Base-by-base conservation (phyloP, 35 echinoderm and acorn worm species). In the Stichopus chloronotus region DNA sequence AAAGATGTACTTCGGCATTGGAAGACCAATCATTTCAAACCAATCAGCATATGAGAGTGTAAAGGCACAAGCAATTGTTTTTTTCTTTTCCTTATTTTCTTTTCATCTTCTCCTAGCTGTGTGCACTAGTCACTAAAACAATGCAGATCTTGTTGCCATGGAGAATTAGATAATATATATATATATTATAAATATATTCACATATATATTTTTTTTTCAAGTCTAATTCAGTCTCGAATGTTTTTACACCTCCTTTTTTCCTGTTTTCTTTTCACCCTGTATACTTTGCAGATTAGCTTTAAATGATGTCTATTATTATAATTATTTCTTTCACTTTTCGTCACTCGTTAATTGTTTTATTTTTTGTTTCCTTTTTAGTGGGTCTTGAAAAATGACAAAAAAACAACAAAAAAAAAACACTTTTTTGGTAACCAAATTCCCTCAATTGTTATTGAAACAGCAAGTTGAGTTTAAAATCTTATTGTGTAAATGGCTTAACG, bases 361-460 rank as follows among this genome's bases (percentile, higher is more conserved):
- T 43, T 43, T 85, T 85, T 55, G 11, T 58, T 85, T 85, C 21
- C 79, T 82, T 58, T 85, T 85, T 43, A 89, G 5, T 83, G 8
- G 8, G 80, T 89, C 55, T 89, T 72, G 53, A 72, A 53, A 71
- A 89, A 61, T 65, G 13, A 52, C 59, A 89, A 21, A 72, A n/a
- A 52, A 88, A 54, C 79, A 52, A 82, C 6, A 30, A 82, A 25
- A 30, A 13, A 30, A 14, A 83, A 72, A 87, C 17, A 69, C 52
- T 88, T 89, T 58, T 89, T 89, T 89, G 56, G 82, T 85, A 58
- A 85, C 82, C 55, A 85, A 85, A 85, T 85, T 58, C 82, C 82
- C 55, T 58, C 52, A 52, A 81, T 52, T 81, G 78, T 22, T 81
- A 87, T 63, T 57, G 59, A 87, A 63, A 52, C 10, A 23, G 14